Conservation (phyloP, 92 coral and sea anemone species). For the Paramuricea clavata region DNA sequence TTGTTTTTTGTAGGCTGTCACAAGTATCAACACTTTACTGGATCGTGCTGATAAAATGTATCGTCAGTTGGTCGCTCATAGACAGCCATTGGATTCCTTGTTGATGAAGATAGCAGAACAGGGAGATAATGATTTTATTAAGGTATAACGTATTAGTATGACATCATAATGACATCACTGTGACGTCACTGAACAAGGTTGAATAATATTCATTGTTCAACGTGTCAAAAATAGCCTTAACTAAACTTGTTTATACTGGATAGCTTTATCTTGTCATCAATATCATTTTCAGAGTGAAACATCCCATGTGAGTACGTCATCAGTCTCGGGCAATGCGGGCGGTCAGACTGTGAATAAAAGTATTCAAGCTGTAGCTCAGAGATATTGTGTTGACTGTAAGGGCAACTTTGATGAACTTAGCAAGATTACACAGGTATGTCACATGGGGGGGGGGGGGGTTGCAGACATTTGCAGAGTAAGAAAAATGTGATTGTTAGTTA, state of each 20-base stretch:
- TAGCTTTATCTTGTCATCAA: no score
- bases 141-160: constrained; percentile 51
- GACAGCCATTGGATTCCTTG: constrained; percentile 93
- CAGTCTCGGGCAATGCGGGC: constrained; percentile 65
- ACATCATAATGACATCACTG: not conserved
- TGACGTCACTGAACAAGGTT: no score
- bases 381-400: constrained; percentile 96
- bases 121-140: constrained; percentile 85
- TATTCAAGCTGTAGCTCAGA: constrained; percentile 95
- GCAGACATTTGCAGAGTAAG: no score
- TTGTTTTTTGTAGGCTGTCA: constrained; percentile 97
- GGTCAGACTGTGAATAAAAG: constrained; percentile 87
- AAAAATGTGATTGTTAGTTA: no score
- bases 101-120: constrained; percentile 88
- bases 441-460: no score
- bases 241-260: no score
- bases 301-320: constrained; percentile 1
- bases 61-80: constrained; percentile 92
- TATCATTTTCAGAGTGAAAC: constrained; percentile 45
- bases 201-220: no score
- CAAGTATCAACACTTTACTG: constrained; percentile 87
- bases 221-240: no score
- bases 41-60: constrained; percentile 99
- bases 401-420: constrained; percentile 96
- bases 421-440: constrained; percentile 90